Evolutionary conservation across 2,113 vertebrate species (phyloP).

Genomic region (Micronisus gabar): DNA sequence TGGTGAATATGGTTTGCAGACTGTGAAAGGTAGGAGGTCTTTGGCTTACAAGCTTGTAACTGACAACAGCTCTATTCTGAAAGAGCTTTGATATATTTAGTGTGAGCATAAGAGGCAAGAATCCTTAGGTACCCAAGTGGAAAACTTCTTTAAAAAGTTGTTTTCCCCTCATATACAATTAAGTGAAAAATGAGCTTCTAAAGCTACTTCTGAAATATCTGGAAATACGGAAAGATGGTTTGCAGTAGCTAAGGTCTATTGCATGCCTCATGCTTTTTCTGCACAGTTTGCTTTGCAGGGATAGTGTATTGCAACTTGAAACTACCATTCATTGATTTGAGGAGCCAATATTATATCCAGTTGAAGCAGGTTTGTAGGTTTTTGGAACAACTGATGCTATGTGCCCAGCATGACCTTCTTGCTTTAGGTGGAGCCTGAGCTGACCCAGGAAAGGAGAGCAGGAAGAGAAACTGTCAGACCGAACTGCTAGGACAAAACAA

Average conservation of each 20-base stretch:
- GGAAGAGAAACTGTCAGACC: neutral
- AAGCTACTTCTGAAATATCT: neutral
- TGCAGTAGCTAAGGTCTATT: neutral
- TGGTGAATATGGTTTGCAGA: neutral
- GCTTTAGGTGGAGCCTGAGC: neutral
- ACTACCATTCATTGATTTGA: neutral
- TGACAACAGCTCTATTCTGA: neutral
- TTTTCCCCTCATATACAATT: neutral
- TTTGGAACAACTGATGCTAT: neutral
- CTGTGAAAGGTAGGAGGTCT: neutral
- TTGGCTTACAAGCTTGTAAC: neutral
- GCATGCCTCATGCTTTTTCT: neutral
- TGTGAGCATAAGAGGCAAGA: neutral
- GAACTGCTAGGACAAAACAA: neutral
- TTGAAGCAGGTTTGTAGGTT: neutral
- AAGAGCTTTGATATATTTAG: neutral
- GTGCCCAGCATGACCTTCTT: neutral
- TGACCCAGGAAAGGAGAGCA: neutral
- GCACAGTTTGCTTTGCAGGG: neutral
- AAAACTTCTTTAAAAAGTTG: neutral
- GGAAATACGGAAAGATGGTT: neutral
- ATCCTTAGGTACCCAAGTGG: neutral
- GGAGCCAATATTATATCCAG: neutral
- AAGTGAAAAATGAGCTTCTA: neutral
- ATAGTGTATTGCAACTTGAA: neutral